Base-by-base conservation (phyloP, 2,888 invertebrate species). In the Exephanes ischioxanthus region DNA sequence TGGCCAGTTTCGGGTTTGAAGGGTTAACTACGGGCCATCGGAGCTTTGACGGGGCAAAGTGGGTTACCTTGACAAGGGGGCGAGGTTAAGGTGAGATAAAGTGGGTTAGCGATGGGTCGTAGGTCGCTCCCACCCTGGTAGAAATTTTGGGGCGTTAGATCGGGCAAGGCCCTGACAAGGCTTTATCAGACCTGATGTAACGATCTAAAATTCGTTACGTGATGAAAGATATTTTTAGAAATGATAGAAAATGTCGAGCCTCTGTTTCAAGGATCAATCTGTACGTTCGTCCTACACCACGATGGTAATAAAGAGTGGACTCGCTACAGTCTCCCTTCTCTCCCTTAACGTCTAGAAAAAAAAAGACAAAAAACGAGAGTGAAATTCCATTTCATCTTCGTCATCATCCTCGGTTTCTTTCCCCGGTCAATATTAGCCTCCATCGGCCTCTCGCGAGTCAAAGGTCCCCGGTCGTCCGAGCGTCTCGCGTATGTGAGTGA, bases 371-470 rank as follows among this genome's bases (percentile, higher is more conserved):
- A 85, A 83, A 73, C 75, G 85, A 87, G 80, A 88, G 86, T 82
- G 89, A 90, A 90, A 90, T 82, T 76, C 19, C 30, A 53, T 71
- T 66, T 82, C 19, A 33, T 53, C 53, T 33, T 30, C 51, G 45
- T 45, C 63, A 22, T 22, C 26, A 14, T 22, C 61, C 41, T 53
- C 19, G 30, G 71, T 77, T 81, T 76, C 48, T 37, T 75, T 45
- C 48, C 63, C 76, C 30, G 78, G 87, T 88, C 85, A 88, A 89
- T 89, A 89, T 88, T 87, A 88, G 79, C 77, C 77, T 67, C 79
- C 70, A 85, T 84, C 48, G 70, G 71, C 68, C 77, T 61, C 70
- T 41, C 55, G 63, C 33, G 48, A 81, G 86, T 87, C 87, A 87
- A 87, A 90, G 89, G 80, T 89, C 85, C 72, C 45, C 51, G 41